Evolutionary conservation across 2,888 invertebrate genomes (phyloP).

Genomic region (Drosophila flavopinicola): DNA sequence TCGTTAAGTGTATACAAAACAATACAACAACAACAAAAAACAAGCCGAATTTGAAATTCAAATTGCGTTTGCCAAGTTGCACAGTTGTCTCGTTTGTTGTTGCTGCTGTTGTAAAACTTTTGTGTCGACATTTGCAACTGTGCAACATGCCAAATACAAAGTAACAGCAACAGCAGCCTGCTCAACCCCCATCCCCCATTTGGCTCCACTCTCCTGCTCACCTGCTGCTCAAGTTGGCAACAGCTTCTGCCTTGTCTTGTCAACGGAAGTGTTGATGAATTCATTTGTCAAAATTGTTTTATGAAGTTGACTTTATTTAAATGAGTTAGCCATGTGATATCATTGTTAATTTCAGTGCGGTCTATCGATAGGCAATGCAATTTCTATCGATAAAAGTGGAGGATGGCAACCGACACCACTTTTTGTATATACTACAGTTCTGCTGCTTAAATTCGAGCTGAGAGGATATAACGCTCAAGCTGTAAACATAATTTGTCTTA

Average conservation of each 20-base stretch:
- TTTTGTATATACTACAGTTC: too few species aligned
- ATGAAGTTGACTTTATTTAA: slow-evolving; percentile 59
- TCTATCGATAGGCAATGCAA: neutral
- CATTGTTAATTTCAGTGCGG: too few species aligned
- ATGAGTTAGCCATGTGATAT: slow-evolving; percentile 27
- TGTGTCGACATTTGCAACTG: slow-evolving; percentile 61
- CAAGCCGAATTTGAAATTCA: slow-evolving; percentile 67
- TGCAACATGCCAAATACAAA: slow-evolving; percentile 44
- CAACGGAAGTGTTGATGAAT: slow-evolving; percentile 82
- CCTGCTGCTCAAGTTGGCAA: slow-evolving; percentile 1
- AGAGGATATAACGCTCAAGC: too few species aligned
- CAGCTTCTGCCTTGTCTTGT: slow-evolving; percentile 61
- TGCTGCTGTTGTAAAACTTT: slow-evolving; percentile 41
- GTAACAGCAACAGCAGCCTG: neutral
- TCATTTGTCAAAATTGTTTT: slow-evolving; percentile 79
- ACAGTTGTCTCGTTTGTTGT: slow-evolving; percentile 27
- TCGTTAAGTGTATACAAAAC: slow-evolving; percentile 60
- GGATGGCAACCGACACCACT: too few species aligned
- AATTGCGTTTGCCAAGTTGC: slow-evolving; percentile 62
- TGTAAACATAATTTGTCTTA: too few species aligned
- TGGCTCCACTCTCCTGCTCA: neutral
- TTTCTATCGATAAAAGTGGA: neutral
- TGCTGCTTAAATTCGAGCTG: too few species aligned
- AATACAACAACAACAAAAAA: slow-evolving; percentile 10
- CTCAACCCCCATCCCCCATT: too few species aligned